These are phyloP conservation scores for Anniella stebbinsi DNA, from an alignment of 2,797 vertebrate genomes.

Conservation along the genomic window DNA sequence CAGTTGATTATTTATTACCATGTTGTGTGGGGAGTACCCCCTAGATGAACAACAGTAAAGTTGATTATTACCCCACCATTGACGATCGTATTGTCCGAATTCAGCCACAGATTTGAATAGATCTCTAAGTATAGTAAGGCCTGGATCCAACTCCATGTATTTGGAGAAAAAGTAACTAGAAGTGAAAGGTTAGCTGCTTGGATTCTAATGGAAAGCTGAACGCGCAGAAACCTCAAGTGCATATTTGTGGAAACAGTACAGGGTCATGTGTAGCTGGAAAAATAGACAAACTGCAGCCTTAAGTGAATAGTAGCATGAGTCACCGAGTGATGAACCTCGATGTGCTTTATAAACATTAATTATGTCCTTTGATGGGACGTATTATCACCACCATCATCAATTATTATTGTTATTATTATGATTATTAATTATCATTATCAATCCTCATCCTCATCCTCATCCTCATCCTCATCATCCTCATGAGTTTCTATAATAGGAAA, in stretches of 20 bases:
- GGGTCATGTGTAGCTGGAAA: conserved; percentile 11
- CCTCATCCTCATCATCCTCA: background rate
- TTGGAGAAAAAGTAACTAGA: background rate
- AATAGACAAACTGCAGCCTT: background rate
- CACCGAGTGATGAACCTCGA: background rate
- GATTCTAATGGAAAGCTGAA: conserved; percentile 9
- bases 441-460: no score
- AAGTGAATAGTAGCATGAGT: background rate
- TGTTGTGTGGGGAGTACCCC: no score
- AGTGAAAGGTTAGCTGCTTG: background rate
- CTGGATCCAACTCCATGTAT: background rate
- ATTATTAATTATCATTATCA: no score
- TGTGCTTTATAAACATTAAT: background rate
- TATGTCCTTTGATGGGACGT: background rate
- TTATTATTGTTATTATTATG: background rate
- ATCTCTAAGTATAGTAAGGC: no score
- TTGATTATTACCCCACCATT: no score
- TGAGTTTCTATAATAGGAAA: background rate
- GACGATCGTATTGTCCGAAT: no score
- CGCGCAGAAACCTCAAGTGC: background rate
- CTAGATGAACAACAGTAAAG: no score
- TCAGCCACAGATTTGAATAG: no score
- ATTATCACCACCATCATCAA: no score
- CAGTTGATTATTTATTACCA: no score
- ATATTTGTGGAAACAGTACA: background rate